Evolutionary conservation across 1,140 invertebrate genomes (phyloP), one percentile per base, ranked within the genome.

Genomic region (Sinella curviseta): DNA sequence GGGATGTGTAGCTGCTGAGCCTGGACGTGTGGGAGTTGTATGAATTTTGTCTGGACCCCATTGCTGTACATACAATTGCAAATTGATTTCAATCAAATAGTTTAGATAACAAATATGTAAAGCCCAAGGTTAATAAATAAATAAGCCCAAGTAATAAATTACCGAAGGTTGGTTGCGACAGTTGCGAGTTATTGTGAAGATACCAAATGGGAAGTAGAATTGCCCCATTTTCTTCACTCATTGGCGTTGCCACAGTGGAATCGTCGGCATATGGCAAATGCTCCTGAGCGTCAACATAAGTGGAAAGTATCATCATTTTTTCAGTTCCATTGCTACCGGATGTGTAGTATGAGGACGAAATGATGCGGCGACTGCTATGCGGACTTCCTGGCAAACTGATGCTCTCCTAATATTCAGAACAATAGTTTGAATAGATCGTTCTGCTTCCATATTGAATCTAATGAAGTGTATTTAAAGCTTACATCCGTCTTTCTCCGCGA

Each of bases 231-330:
- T 98, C 96, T 89, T 98, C 97, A 74, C 95, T 97, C 94, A 97
- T 97, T 20, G 97, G 97, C 60, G 97, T 99, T 1, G 98, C 97
- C 74, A 97, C 97, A 85, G 96, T 96, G 67, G 96, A 98, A 87
- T 98, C 97, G 87, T 99, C 97, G 34, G 96, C 97, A 87, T 96
- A 99, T 17, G 97, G 97, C 84, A 99, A 90, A 87, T 98, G 95
- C 89, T 97, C 95, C 87, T 97, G 94, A 77, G 95, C 96, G 87
- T 98, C 97, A 85, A 97, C 89, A 89, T 97, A 97, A 75, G 95
- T 97, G 84, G 95, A 97, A 74, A 97, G 89, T 57, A 98, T 96
- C 78, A 98, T 89, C n/a, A 79, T 77, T 79, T 94, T 91, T 87
- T 97, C 96, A 83, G 95, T 96, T 81, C 94, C 93, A n/a, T n/a